Evolutionary conservation across 1,140 invertebrate species (phyloP).

Genomic region (Bombyx mori): DNA sequence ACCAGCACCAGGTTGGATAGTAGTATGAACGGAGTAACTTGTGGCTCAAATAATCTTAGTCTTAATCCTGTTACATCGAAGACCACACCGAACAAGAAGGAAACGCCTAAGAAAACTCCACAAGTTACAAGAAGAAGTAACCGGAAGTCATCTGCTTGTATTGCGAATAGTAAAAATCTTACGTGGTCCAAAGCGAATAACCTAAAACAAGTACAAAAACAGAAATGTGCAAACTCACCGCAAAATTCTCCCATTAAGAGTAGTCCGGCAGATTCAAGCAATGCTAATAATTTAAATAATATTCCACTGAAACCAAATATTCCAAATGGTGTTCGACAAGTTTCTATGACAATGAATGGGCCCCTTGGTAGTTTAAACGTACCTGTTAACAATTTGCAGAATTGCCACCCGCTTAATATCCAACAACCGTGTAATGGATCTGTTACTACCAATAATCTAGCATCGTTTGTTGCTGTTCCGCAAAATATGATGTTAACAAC

Average conservation of each 20-base stretch:
- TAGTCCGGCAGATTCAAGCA: conserved; percentile 22
- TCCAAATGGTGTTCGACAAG: conserved; percentile 53
- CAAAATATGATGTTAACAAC: conserved; percentile 69
- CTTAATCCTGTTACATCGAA: conserved; percentile 37
- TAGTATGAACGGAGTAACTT: conserved; percentile 60
- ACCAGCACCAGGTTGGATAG: conserved; percentile 61
- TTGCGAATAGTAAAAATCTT: conserved; percentile 64
- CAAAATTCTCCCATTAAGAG: conserved; percentile 13
- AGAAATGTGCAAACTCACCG: conserved; percentile 48
- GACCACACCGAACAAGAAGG: conserved; percentile 34
- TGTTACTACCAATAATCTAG: conserved; percentile 48
- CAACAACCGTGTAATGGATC: conserved; percentile 49
- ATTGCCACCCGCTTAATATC: conserved; percentile 56
- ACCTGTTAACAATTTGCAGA: conserved; percentile 53
- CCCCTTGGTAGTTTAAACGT: conserved; percentile 48
- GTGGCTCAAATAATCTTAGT: conserved; percentile 58
- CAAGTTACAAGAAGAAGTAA: conserved; percentile 48
- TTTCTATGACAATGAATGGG: conserved; percentile 55
- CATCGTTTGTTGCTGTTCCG: conserved; percentile 56
- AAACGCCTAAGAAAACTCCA: conserved; percentile 36
- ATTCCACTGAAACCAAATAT: conserved; percentile 49
- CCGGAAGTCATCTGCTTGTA: conserved; percentile 61
- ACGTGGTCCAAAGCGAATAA: conserved; percentile 66
- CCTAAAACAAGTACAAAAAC: conserved; percentile 57
- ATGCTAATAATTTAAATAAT: conserved; percentile 33